Conservation (phyloP, 2,113 vertebrate species). For the Indri indri region DNA sequence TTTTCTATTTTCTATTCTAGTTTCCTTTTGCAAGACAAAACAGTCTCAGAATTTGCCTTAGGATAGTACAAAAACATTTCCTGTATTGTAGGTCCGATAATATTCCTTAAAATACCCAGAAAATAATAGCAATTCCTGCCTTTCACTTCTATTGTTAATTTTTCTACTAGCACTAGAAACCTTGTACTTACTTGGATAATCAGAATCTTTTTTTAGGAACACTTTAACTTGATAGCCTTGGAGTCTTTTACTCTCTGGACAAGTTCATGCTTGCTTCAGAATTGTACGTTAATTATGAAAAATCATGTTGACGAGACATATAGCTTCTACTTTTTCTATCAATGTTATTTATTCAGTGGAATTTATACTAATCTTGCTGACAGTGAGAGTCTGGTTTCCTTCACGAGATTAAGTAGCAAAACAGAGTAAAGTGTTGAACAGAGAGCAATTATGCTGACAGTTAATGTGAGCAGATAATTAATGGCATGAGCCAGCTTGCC, state of each 20-base stretch:
- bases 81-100: slow-evolving; percentile 53
- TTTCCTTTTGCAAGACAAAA: slow-evolving; percentile 54
- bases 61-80: slow-evolving; percentile 66
- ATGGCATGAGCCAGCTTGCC: slow-evolving; percentile 77
- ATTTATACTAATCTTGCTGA: slow-evolving; percentile 60
- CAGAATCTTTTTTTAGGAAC: slow-evolving; percentile 20
- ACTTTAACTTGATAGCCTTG: not conserved
- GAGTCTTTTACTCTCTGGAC: not conserved
- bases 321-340: slow-evolving; percentile 13
- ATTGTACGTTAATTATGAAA: slow-evolving; percentile 44
- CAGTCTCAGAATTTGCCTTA: slow-evolving; percentile 48
- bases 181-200: slow-evolving; percentile 31
- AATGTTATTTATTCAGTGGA: not conserved
- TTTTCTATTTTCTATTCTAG: slow-evolving; percentile 43
- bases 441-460: slow-evolving; percentile 66
- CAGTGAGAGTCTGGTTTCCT: slow-evolving; percentile 54
- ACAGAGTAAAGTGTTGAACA: slow-evolving; percentile 27
- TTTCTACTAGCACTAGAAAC: slow-evolving; percentile 13
- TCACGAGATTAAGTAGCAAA: slow-evolving; percentile 61
- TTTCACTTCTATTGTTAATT: slow-evolving; percentile 48
- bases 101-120: slow-evolving; percentile 60
- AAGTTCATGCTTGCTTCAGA: slow-evolving; percentile 25
- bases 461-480: slow-evolving; percentile 78
- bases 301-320: not conserved
- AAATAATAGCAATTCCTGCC: slow-evolving; percentile 69